Conservation (phyloP, 1,140 invertebrate genomes). For the Triops cancriformis region DNA sequence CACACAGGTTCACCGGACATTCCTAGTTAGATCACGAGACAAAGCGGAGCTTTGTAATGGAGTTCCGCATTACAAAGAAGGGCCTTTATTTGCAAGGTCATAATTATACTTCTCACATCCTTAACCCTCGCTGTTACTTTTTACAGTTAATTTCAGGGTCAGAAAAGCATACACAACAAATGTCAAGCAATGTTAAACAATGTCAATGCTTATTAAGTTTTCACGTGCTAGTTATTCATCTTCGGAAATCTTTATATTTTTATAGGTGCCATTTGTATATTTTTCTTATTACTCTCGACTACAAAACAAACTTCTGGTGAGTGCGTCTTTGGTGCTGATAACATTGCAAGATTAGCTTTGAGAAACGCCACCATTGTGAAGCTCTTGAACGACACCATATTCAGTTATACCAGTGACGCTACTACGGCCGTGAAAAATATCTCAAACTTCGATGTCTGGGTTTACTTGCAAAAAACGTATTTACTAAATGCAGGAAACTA, state of each 20-base stretch:
- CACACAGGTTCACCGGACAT: not conserved
- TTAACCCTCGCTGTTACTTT: too few species aligned
- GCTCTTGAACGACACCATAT: not conserved
- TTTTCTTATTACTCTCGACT: not conserved
- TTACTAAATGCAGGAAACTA: not conserved
- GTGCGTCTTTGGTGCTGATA: not conserved
- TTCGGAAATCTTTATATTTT: not conserved
- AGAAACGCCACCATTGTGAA: not conserved
- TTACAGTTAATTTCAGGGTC: too few species aligned
- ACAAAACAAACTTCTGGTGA: not conserved
- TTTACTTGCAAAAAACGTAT: not conserved
- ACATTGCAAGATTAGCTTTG: not conserved
- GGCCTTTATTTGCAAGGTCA: not conserved
- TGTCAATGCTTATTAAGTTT: too few species aligned
- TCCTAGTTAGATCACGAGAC: not conserved
- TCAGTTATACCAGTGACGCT: not conserved
- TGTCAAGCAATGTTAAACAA: too few species aligned
- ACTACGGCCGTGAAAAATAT: not conserved
- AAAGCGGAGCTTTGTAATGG: not conserved
- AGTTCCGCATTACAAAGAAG: not conserved
- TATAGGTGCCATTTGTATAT: not conserved
- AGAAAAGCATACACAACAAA: too few species aligned
- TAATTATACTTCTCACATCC: too few species aligned
- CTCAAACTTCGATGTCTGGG: not conserved
- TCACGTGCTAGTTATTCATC: too few species aligned